Conservation (phyloP, 2,797 vertebrate species). For the Gorsachius magnificus region DNA sequence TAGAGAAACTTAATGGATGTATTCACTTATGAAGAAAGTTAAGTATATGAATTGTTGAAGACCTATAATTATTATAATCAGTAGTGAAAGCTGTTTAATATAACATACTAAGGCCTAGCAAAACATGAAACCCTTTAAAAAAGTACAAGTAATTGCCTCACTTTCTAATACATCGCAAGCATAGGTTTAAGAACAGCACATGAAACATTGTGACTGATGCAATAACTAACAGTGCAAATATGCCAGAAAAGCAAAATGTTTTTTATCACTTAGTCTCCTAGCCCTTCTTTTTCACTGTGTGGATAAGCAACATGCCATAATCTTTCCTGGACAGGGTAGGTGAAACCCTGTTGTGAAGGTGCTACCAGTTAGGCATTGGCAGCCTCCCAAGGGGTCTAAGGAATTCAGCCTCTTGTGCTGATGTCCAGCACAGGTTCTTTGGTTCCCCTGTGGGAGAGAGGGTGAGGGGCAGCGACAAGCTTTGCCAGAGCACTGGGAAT, state of each 20-base stretch:
- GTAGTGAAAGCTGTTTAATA: background rate
- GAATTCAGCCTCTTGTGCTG: background rate
- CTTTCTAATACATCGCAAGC: fast-evolving
- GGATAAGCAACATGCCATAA: background rate
- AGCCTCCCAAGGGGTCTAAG: background rate
- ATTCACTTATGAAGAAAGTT: background rate
- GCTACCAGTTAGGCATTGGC: background rate
- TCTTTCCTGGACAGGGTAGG: background rate
- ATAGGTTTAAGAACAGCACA: background rate
- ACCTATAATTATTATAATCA: background rate
- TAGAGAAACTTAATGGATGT: background rate
- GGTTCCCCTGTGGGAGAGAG: background rate
- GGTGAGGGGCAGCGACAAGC: too few relatives aligned
- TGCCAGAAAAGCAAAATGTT: background rate
- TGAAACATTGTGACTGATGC: background rate
- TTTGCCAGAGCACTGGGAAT: background rate
- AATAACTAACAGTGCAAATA: background rate
- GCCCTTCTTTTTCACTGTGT: background rate
- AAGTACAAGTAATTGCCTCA: background rate
- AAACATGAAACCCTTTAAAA: background rate
- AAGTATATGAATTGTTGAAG: background rate
- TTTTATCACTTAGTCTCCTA: background rate
- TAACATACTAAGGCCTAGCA: background rate
- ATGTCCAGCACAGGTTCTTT: background rate
- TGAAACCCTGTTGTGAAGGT: background rate